phyloP scores from a whole-genome alignment of 2,888 invertebrate species.

The Cerceris ruficornis region DNA sequence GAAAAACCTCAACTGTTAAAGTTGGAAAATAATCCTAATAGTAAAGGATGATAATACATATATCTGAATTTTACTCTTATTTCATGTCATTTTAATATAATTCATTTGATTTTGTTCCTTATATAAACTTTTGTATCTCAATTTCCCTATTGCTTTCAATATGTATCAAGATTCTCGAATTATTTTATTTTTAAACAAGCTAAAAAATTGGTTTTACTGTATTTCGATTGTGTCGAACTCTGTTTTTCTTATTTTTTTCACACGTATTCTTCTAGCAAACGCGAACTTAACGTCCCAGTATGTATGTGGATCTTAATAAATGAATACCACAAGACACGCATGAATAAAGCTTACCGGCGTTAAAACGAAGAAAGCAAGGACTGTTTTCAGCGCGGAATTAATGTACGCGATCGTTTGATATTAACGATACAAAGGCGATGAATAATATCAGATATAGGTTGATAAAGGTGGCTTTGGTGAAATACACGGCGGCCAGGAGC shows the following conservation, averaged over 20 bases:
- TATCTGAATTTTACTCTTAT: not conserved
- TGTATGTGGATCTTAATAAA: slow-evolving; percentile 17
- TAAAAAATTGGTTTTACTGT: no score
- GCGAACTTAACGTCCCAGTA: not conserved
- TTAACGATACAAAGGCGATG: slow-evolving; percentile 15
- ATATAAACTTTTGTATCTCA: no score
- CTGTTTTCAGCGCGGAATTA: slow-evolving; percentile 22
- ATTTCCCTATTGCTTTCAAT: no score
- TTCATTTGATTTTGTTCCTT: no score
- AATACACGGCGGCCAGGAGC: slow-evolving; percentile 38
- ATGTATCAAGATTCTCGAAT: no score
- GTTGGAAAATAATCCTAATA: no score
- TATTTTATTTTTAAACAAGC: not conserved
- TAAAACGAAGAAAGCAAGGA: not conserved
- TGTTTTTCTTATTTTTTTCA: not conserved
- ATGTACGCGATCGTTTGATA: slow-evolving; percentile 25
- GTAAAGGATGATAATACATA: no score
- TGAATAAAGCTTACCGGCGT: slow-evolving; percentile 2
- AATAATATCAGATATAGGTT: slow-evolving; percentile 24
- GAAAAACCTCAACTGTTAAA: no score
- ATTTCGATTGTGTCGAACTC: no score
- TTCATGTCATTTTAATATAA: not conserved
- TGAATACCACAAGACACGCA: slow-evolving; percentile 7
- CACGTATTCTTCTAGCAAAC: not conserved
- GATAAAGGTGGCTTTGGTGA: slow-evolving; percentile 41